Conservation (phyloP, 2,113 vertebrate species). For the Uropsilus gracilis region DNA sequence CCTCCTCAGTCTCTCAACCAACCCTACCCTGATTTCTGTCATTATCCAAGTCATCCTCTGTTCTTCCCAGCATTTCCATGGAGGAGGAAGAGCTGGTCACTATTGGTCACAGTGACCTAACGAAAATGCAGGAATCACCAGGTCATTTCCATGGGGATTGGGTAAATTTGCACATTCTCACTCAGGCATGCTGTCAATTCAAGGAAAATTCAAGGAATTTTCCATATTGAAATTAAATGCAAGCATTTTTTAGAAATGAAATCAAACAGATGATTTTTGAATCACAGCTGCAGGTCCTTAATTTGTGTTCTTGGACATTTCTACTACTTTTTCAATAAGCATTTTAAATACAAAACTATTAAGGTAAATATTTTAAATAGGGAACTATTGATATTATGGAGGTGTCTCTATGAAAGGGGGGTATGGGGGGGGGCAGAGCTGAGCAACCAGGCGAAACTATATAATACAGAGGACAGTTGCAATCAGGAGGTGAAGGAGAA, state of each 20-base stretch:
- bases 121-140: not conserved
- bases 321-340: not conserved
- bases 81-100: not conserved
- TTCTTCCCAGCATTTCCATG: not conserved
- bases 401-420: too few species aligned
- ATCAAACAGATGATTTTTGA: not conserved
- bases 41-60: not conserved
- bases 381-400: not conserved
- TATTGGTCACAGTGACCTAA: not conserved
- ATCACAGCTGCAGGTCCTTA: not conserved
- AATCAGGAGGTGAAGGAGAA: too few species aligned
- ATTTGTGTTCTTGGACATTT: constrained; percentile 6
- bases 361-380: not conserved
- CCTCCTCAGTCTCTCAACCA: not conserved
- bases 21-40: not conserved
- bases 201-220: constrained; percentile 42
- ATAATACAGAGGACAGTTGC: too few species aligned
- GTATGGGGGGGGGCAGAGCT: too few species aligned
- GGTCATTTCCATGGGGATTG: constrained; percentile 28
- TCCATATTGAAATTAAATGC: constrained; percentile 43
- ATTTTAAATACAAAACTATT: not conserved
- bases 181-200: constrained; percentile 5
- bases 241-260: not conserved
- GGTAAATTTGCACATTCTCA: constrained; percentile 13
- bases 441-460: too few species aligned